Percentiles rank a stretch among this genome's conserved stretches.
These are phyloP conservation scores for Graptemys geographica DNA, from an alignment of 2,797 vertebrate genomes.

Conservation along the genomic window DNA sequence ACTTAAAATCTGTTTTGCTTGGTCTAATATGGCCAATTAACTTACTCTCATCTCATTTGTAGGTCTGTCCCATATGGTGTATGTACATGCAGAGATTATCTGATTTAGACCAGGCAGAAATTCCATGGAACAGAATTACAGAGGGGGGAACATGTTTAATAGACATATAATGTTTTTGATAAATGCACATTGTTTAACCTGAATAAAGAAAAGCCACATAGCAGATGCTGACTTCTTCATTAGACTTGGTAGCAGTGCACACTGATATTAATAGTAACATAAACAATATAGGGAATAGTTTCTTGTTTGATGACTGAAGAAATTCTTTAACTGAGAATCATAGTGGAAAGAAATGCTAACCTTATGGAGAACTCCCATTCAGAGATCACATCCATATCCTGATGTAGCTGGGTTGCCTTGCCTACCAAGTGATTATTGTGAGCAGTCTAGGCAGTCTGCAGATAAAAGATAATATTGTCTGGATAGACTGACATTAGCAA, in stretches of 20 bases:
- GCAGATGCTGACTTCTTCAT: slow-evolving; percentile 51
- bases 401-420: slow-evolving; percentile 45
- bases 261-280: neutral
- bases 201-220: slow-evolving; percentile 18
- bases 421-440: slow-evolving; percentile 6
- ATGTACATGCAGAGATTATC: neutral
- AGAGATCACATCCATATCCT: neutral
- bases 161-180: neutral
- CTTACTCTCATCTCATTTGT: slow-evolving; percentile 28
- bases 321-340: slow-evolving; percentile 9
- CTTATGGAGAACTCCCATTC: slow-evolving; percentile 13
- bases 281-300: neutral
- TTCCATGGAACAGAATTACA: slow-evolving; percentile 23
- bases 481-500: neutral
- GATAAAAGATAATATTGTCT: slow-evolving; percentile 19
- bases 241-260: neutral
- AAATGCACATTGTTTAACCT: slow-evolving; percentile 56
- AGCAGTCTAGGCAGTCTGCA: neutral
- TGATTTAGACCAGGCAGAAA: slow-evolving; percentile 12
- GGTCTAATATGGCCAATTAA: slow-evolving; percentile 70
- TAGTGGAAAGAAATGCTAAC: neutral
- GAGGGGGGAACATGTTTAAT: slow-evolving; percentile 33
- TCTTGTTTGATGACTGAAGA: neutral
- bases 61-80: slow-evolving; percentile 24
- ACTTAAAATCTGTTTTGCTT: slow-evolving; percentile 66